A percentile compares a stretch with the other conserved stretches of the same genome.
These are phyloP conservation scores for Geotrypetes seraphini DNA, from an alignment of 2,797 vertebrate genomes.

Conservation along the genomic window DNA sequence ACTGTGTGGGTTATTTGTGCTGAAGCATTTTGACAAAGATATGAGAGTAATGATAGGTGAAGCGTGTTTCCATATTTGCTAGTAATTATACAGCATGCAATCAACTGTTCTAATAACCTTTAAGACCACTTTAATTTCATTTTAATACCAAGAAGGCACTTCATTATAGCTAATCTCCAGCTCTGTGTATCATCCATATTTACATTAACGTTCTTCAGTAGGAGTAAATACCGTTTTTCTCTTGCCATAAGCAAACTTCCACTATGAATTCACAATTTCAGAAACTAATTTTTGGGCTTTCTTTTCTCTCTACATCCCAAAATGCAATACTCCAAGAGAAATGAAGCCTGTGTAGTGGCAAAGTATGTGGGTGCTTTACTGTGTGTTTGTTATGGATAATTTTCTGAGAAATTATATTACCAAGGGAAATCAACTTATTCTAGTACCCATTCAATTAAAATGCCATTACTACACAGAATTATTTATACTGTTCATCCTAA, in stretches of 20 bases:
- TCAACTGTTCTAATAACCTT: conserved; percentile 36
- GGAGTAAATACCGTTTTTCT: conserved; percentile 56
- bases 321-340: conserved; percentile 14
- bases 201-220: conserved; percentile 49
- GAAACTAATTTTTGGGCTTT: conserved; percentile 17
- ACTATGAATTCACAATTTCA: conserved; percentile 28
- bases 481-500: too few relatives aligned
- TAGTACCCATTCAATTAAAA: too few relatives aligned
- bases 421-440: too few relatives aligned
- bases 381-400: too few relatives aligned
- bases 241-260: too few relatives aligned
- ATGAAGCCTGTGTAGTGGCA: too few relatives aligned
- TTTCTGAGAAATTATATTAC: too few relatives aligned
- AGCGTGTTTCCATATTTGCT: conserved; percentile 21
- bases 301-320: conserved; percentile 29
- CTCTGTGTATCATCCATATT: conserved; percentile 52
- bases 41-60: conserved; percentile 16
- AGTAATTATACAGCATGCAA: conserved; percentile 25
- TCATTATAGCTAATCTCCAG: conserved; percentile 65
- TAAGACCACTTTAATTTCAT: conserved; percentile 35
- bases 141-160: conserved; percentile 64
- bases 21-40: conserved; percentile 27
- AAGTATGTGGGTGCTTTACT: too few relatives aligned
- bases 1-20: conserved; percentile 10
- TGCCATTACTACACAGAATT: too few relatives aligned